A percentile compares a stretch with the other conserved stretches of the same genome.
Conservation (phyloP, 2,888 invertebrate species). For the Syrista parreyssii region DNA sequence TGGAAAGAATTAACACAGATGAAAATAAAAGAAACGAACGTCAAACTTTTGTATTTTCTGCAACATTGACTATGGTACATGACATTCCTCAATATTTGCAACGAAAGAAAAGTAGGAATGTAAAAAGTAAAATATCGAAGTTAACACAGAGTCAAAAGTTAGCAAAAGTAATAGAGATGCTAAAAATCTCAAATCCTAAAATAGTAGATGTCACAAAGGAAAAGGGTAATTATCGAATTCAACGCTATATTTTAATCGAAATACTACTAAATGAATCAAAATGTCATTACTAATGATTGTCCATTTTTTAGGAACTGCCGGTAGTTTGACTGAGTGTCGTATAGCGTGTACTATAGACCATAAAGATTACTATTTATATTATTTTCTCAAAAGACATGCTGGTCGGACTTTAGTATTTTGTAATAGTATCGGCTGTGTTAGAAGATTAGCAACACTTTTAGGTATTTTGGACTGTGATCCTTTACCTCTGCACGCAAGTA, state of each 20-base stretch:
- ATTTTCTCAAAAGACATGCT: constrained; percentile 85
- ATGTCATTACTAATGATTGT: constrained; percentile 10
- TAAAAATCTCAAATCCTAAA: constrained; percentile 91
- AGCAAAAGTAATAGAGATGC: constrained; percentile 78
- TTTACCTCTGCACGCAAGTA: constrained; percentile 84
- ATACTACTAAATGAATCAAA: not conserved
- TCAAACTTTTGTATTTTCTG: constrained; percentile 97
- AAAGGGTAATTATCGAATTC: constrained; percentile 69
- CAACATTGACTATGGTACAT: constrained; percentile 93
- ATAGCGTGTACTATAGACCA: constrained; percentile 82
- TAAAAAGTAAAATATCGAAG: constrained; percentile 71
- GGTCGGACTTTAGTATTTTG: constrained; percentile 95
- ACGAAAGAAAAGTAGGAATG: constrained; percentile 66
- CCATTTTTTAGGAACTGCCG: constrained; percentile 77
- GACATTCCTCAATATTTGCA: constrained; percentile 81
- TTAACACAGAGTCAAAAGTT: constrained; percentile 82
- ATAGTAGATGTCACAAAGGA: constrained; percentile 90
- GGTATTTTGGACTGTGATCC: constrained; percentile 78
- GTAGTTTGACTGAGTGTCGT: constrained; percentile 84
- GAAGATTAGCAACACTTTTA: constrained; percentile 79
- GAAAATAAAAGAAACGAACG: constrained; percentile 71
- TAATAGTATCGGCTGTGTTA: constrained; percentile 93
- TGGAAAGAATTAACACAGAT: constrained; percentile 83
- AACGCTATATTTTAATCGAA: constrained; percentile 7
- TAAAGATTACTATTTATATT: constrained; percentile 93